Evolutionary conservation across 2,113 vertebrate species (phyloP).

Genomic region (Semnornis frantzii): DNA sequence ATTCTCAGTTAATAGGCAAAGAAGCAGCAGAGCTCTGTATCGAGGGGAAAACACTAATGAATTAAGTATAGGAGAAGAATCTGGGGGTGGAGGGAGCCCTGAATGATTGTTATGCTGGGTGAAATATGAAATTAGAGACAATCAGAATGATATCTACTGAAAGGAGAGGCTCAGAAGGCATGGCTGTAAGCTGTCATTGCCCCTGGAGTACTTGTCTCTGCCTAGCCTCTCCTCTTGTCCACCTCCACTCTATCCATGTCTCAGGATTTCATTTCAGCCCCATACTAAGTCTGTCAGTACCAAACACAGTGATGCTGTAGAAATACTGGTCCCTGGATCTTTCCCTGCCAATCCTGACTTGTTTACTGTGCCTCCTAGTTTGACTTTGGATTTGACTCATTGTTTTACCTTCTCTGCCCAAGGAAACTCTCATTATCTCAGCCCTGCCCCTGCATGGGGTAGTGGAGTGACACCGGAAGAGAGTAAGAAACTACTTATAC

Average conservation of each 20-base stretch:
- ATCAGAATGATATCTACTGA: neutral
- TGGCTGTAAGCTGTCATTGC: neutral
- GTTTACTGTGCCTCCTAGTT: neutral
- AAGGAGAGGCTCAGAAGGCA: neutral
- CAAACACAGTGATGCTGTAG: fast-evolving
- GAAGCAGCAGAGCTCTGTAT: neutral
- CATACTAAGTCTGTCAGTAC: fast-evolving
- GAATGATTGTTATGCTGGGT: neutral
- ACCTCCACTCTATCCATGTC: neutral
- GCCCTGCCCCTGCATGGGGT: fast-evolving
- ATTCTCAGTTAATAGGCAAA: neutral
- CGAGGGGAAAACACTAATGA: neutral
- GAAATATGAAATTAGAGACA: neutral
- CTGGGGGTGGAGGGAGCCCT: fast-evolving
- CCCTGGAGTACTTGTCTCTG: neutral
- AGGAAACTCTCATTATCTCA: neutral
- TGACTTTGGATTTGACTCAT: neutral
- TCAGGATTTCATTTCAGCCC: neutral
- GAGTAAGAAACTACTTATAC: neutral
- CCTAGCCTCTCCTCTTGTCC: neutral
- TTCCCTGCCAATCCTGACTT: neutral
- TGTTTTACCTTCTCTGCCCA: neutral
- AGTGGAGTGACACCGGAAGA: neutral
- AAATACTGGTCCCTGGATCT: neutral
- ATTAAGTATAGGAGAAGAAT: neutral